Conservation (phyloP, 2,797 vertebrate genomes). For the Labeo calbasu region DNA sequence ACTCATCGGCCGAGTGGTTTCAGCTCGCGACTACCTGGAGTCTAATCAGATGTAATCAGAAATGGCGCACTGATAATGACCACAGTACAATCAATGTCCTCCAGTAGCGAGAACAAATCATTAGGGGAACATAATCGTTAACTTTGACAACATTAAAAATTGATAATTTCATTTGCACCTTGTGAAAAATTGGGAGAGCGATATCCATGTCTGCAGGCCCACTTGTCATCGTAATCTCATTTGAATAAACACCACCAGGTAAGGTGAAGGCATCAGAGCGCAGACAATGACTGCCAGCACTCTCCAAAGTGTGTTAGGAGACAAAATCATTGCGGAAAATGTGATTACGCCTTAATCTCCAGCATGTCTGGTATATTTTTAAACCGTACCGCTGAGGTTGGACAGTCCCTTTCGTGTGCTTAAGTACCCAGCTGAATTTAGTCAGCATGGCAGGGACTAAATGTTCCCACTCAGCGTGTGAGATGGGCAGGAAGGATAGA, state of each 20-base stretch:
- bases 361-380: constrained; percentile 6
- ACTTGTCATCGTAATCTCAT: constrained; percentile 29
- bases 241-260: constrained; percentile 30
- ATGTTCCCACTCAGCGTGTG: constrained; percentile 30
- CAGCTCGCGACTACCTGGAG: constrained; percentile 19
- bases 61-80: constrained; percentile 43
- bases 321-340: background rate
- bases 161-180: constrained; percentile 32
- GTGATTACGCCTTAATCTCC: background rate
- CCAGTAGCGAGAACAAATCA: constrained; percentile 30
- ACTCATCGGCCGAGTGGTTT: constrained; percentile 31
- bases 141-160: constrained; percentile 49
- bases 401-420: background rate
- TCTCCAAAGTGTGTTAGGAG: constrained; percentile 12
- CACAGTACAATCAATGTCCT: constrained; percentile 39
- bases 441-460: constrained; percentile 27
- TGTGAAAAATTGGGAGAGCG: constrained; percentile 32
- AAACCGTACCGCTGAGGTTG: background rate
- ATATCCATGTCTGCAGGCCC: constrained; percentile 20
- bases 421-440: background rate
- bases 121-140: constrained; percentile 42
- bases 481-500: constrained; percentile 17
- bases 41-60: constrained; percentile 48
- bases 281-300: background rate
- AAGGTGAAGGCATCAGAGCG: background rate